These are phyloP conservation scores for Cotesia glomerata DNA, from an alignment of 1,140 invertebrate genomes.

Conservation along the genomic window DNA sequence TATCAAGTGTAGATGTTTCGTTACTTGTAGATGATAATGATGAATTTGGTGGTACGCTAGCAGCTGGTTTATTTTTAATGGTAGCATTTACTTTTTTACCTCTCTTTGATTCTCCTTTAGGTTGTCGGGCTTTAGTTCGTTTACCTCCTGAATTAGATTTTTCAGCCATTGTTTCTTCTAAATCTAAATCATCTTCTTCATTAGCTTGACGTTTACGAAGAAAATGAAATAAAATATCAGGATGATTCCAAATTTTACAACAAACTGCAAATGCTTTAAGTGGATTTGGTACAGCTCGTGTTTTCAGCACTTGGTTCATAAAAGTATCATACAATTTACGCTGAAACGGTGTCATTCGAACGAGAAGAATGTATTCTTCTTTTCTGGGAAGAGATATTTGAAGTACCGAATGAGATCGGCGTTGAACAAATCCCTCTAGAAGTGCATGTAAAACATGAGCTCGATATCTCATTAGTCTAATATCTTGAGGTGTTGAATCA, in stretches of 20 bases:
- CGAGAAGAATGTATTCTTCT: constrained; percentile 89
- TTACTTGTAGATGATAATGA: constrained; percentile 43
- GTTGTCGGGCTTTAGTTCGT: constrained; percentile 52
- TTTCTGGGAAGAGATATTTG: constrained; percentile 87
- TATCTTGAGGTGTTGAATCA: constrained; percentile 89
- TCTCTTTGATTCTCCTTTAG: constrained; percentile 58
- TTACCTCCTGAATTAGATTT: constrained; percentile 52
- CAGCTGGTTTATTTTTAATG: constrained; percentile 68
- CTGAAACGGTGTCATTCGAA: constrained; percentile 88
- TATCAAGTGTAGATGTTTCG: constrained; percentile 40
- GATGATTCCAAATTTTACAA: constrained; percentile 99
- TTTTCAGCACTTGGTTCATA: constrained; percentile 88
- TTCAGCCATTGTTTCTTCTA: constrained; percentile 71
- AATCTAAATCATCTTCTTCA: constrained; percentile 88
- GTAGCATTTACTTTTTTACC: constrained; percentile 53
- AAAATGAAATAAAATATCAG: constrained; percentile 94
- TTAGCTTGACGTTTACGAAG: constrained; percentile 80
- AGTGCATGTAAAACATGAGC: constrained; percentile 90
- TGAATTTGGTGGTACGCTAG: constrained; percentile 72
- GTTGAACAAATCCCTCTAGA: constrained; percentile 90
- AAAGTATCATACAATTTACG: constrained; percentile 87
- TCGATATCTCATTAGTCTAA: constrained; percentile 86
- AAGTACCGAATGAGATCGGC: constrained; percentile 87
- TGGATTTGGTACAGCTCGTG: constrained; percentile 89
- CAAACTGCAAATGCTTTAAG: constrained; percentile 98